phyloP scores from a whole-genome alignment of 2,888 invertebrate species.

The Creontiades dilutus region DNA sequence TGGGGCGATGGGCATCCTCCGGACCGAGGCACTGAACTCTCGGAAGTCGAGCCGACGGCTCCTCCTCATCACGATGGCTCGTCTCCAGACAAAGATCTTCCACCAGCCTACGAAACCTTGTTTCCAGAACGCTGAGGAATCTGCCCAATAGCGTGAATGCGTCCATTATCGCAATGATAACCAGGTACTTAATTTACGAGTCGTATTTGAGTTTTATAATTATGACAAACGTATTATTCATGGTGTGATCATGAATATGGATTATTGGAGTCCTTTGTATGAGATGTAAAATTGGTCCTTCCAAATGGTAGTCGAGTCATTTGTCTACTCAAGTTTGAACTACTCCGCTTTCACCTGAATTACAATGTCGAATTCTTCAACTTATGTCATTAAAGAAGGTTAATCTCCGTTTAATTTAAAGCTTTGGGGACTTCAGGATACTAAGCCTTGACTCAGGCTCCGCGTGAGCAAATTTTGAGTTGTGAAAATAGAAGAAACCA shows the following conservation, averaged over 20 bases:
- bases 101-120: conserved; percentile 81
- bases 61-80: conserved; percentile 78
- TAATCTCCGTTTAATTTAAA: too few relatives aligned
- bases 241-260: not conserved
- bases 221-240: not conserved
- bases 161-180: not conserved
- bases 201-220: not conserved
- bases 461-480: too few relatives aligned
- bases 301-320: not conserved
- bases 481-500: too few relatives aligned
- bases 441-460: too few relatives aligned
- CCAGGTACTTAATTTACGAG: not conserved
- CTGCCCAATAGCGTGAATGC: too few relatives aligned
- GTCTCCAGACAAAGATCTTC: conserved; percentile 80
- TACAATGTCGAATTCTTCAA: too few relatives aligned
- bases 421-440: too few relatives aligned
- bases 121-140: conserved; percentile 78
- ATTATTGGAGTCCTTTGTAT: not conserved
- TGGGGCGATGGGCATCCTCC: conserved; percentile 77
- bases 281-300: not conserved
- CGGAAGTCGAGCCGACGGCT: conserved; percentile 77
- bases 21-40: conserved; percentile 69
- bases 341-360: not conserved
- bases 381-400: too few relatives aligned
- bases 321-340: not conserved